A percentile compares a stretch with the other conserved stretches of the same genome.
phyloP scores from a whole-genome alignment of 1,140 invertebrate genomes.

The Cydia pomonella region DNA sequence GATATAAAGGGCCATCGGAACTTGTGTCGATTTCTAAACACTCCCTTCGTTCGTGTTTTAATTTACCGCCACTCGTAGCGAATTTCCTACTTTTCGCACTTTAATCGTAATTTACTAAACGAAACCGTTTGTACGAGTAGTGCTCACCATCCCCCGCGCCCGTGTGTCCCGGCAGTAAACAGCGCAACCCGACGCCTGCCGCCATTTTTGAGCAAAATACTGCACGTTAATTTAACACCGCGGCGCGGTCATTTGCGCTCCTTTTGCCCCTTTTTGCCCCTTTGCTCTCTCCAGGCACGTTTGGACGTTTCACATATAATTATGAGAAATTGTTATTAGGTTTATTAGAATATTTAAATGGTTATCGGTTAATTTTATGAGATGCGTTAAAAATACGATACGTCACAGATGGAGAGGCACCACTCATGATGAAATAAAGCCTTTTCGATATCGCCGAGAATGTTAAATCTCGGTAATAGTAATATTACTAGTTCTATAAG shows the following conservation, averaged over 20 bases:
- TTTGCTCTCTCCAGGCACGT: conserved; percentile 46
- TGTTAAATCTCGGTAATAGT: no score
- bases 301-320: conserved; percentile 53
- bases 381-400: not conserved
- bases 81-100: no score
- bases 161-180: conserved; percentile 59
- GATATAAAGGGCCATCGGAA: no score
- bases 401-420: not conserved
- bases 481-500: no score
- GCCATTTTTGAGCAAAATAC: conserved; percentile 76
- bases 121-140: no score
- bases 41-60: no score
- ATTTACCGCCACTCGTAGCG: no score
- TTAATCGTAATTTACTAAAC: no score
- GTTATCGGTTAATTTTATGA: conserved; percentile 14
- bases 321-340: conserved; percentile 19
- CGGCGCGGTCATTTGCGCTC: conserved; percentile 60
- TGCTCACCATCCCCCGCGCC: conserved; percentile 36
- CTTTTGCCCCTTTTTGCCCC: conserved; percentile 52
- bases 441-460: no score
- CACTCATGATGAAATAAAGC: no score
- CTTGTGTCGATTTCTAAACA: no score
- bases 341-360: conserved; percentile 34
- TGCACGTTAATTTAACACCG: conserved; percentile 77
- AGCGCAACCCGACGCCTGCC: conserved; percentile 69